A percentile compares a stretch with the other conserved stretches of the same genome.
These are phyloP conservation scores for Oscheius sp. DNA, from an alignment of 2,888 invertebrate species.

Conservation along the genomic window DNA sequence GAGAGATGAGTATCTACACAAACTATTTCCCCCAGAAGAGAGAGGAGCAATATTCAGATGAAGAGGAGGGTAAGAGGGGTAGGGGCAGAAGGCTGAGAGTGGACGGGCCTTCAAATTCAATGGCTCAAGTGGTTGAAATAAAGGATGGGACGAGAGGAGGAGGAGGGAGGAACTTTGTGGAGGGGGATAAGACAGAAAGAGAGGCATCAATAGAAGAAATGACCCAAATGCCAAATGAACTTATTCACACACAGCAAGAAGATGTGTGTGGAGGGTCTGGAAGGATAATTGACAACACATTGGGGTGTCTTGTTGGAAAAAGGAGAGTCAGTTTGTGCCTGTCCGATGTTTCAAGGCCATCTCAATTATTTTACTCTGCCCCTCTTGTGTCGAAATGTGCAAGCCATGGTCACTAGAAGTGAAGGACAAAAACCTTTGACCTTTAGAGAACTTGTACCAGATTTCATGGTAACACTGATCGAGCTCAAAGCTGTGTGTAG, in stretches of 20 bases:
- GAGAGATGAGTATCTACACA: slow-evolving; percentile 2
- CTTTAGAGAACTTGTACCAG: too few species aligned
- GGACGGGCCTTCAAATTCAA: slow-evolving; percentile 27
- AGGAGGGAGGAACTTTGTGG: slow-evolving; percentile 9
- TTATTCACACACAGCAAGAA: slow-evolving; percentile 9
- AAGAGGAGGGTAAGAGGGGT: slow-evolving; percentile 20
- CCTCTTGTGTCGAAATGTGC: too few species aligned
- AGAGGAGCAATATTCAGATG: slow-evolving; percentile 29
- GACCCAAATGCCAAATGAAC: slow-evolving; percentile 31
- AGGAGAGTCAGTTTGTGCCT: slow-evolving; percentile 7
- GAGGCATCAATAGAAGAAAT: slow-evolving; percentile 34
- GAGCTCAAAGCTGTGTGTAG: too few species aligned
- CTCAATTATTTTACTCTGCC: slow-evolving; percentile 13
- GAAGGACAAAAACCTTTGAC: too few species aligned
- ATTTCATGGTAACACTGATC: too few species aligned
- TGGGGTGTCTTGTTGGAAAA: background rate
- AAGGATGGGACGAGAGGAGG: slow-evolving; percentile 1
- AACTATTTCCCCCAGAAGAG: background rate
- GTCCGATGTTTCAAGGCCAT: slow-evolving; percentile 19
- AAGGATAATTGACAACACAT: slow-evolving; percentile 29
- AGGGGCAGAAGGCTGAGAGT: slow-evolving; percentile 13
- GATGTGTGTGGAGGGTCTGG: background rate
- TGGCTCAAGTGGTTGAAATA: slow-evolving; percentile 33
- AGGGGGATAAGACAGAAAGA: slow-evolving; percentile 26
- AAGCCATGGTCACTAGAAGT: too few species aligned